phyloP scores from a whole-genome alignment of 2,888 invertebrate genomes.

The Chaetoderma sp. region DNA sequence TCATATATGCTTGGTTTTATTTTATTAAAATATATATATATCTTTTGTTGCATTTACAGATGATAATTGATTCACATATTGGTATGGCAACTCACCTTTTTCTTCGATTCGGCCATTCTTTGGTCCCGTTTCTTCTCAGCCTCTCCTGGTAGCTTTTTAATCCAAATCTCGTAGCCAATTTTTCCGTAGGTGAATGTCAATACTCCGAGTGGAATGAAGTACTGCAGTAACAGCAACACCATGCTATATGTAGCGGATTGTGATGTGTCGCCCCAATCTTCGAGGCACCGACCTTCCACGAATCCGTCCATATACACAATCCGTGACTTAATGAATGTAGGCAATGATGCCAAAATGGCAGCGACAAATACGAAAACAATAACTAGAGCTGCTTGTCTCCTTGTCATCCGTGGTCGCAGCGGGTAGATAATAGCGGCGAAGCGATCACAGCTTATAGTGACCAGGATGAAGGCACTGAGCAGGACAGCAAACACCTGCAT shows the following conservation, averaged over 20 bases:
- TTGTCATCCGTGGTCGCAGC: slow-evolving; percentile 83
- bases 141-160: slow-evolving; percentile 87
- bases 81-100: slow-evolving; percentile 85
- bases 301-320: slow-evolving; percentile 28
- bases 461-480: slow-evolving; percentile 89
- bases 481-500: slow-evolving; percentile 75
- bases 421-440: slow-evolving; percentile 93
- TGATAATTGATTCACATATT: too few relatives aligned
- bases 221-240: slow-evolving; percentile 84
- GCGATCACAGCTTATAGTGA: slow-evolving; percentile 90
- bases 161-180: slow-evolving; percentile 89
- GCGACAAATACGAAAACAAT: slow-evolving; percentile 82
- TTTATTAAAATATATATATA: too few relatives aligned
- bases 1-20: too few relatives aligned
- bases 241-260: slow-evolving; percentile 77
- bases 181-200: slow-evolving; percentile 87
- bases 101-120: slow-evolving; percentile 85
- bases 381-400: slow-evolving; percentile 78
- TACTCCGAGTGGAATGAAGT: slow-evolving; percentile 83
- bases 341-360: slow-evolving; percentile 83
- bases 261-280: slow-evolving; percentile 39
- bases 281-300: slow-evolving; percentile 43
- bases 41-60: too few relatives aligned
- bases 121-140: slow-evolving; percentile 86
- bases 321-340: slow-evolving; percentile 82